Conservation (phyloP, 2,113 vertebrate species). For the Corythoichthys haematopterus region DNA sequence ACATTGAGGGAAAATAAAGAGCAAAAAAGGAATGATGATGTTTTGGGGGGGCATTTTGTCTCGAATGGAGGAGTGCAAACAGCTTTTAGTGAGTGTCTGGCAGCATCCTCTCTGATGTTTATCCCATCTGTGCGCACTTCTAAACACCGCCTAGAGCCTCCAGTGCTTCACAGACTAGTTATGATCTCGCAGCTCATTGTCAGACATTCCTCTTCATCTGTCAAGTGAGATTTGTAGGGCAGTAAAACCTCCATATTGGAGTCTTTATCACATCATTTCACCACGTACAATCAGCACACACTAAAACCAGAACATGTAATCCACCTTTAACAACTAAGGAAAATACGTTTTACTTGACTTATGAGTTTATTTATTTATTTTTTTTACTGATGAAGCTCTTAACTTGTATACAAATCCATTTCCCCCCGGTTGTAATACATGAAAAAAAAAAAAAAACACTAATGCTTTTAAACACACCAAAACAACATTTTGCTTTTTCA, state of each 20-base stretch:
- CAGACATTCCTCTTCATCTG: constrained; percentile 39
- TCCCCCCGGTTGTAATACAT: not conserved
- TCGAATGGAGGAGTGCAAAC: constrained; percentile 29
- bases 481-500: too few species aligned
- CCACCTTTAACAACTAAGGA: not conserved
- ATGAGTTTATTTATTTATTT: not conserved
- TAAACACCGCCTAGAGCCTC: constrained; percentile 47
- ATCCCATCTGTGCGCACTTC: constrained; percentile 39
- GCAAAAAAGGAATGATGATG: not conserved
- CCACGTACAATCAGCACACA: constrained; percentile 15
- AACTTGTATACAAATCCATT: not conserved
- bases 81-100: constrained; percentile 37
- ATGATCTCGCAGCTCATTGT: constrained; percentile 43
- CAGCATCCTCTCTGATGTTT: constrained; percentile 50
- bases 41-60: constrained; percentile 6
- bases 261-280: constrained; percentile 8
- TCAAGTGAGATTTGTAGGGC: constrained; percentile 27
- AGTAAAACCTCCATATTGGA: constrained; percentile 19
- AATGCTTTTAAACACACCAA: too few species aligned
- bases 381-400: too few species aligned
- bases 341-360: constrained; percentile 1
- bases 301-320: constrained; percentile 15
- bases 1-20: constrained; percentile 1
- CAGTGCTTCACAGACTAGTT: constrained; percentile 43
- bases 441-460: too few species aligned